Conservation (phyloP, 2,888 invertebrate genomes). For the Pristionchus entomophagus region DNA sequence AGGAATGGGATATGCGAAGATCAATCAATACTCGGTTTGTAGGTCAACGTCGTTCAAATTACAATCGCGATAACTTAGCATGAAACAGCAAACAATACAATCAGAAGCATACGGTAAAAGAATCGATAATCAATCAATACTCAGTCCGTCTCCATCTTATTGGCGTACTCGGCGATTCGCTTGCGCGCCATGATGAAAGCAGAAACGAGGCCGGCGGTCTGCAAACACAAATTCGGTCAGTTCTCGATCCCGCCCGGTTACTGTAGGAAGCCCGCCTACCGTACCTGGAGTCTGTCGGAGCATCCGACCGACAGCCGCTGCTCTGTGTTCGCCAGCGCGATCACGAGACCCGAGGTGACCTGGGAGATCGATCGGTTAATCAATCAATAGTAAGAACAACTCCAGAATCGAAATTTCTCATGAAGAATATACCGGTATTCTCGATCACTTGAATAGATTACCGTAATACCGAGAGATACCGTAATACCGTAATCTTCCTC, state of each 20-base stretch:
- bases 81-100: background rate
- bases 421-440: too few species aligned
- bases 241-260: background rate
- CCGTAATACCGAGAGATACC: too few species aligned
- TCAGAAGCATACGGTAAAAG: background rate
- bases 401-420: too few species aligned
- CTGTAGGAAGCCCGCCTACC: background rate
- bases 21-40: constrained; percentile 17
- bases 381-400: too few species aligned
- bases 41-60: constrained; percentile 33
- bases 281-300: constrained; percentile 90
- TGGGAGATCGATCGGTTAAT: constrained; percentile 75
- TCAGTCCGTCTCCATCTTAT: constrained; percentile 32
- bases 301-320: constrained; percentile 88
- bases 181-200: constrained; percentile 83
- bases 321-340: constrained; percentile 92
- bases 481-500: too few species aligned
- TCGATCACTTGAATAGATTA: too few species aligned
- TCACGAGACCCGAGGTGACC: constrained; percentile 83
- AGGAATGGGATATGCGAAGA: background rate
- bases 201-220: constrained; percentile 90
- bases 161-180: constrained; percentile 47
- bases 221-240: constrained; percentile 79
- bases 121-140: background rate
- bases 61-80: constrained; percentile 35